A percentile compares a stretch with the other conserved stretches of the same genome.
Evolutionary conservation across 2,797 vertebrate species (phyloP).

Genomic region (Premnoplex brunnescens): DNA sequence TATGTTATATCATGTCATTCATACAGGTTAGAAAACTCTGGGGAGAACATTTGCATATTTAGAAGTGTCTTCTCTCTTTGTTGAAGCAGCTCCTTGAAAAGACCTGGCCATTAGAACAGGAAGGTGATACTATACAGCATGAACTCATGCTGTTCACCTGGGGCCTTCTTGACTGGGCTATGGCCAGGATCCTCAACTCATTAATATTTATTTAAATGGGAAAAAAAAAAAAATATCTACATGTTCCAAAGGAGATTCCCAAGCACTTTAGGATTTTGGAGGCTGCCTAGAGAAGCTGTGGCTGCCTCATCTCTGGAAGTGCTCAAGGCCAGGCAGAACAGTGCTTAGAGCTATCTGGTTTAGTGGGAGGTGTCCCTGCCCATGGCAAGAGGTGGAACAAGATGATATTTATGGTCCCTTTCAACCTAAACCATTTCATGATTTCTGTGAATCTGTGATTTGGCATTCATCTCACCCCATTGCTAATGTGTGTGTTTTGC

Average conservation of each 20-base stretch:
- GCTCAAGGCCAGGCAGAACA: background rate
- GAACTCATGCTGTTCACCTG: background rate
- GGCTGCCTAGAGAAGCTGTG: background rate
- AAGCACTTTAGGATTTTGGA: background rate
- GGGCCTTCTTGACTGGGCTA: background rate
- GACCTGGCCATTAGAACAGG: background rate
- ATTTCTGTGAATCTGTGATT: background rate
- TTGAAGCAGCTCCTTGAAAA: background rate
- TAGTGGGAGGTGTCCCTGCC: background rate
- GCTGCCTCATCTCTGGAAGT: background rate
- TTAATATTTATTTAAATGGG: background rate
- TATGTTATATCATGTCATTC: background rate
- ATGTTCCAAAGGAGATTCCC: background rate
- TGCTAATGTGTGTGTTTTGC: background rate
- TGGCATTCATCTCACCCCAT: background rate
- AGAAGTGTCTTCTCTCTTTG: background rate
- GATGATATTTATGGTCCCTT: background rate
- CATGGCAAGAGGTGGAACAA: fast-evolving
- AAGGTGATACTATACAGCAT: background rate
- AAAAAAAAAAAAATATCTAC: background rate
- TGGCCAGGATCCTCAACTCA: background rate
- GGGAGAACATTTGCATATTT: background rate
- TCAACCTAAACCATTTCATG: background rate
- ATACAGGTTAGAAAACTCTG: background rate
- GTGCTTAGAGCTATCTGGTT: background rate